Percentiles rank a stretch among this genome's conserved stretches.
phyloP scores from a whole-genome alignment of 2,888 invertebrate genomes.

The Pelosia muscerda region DNA sequence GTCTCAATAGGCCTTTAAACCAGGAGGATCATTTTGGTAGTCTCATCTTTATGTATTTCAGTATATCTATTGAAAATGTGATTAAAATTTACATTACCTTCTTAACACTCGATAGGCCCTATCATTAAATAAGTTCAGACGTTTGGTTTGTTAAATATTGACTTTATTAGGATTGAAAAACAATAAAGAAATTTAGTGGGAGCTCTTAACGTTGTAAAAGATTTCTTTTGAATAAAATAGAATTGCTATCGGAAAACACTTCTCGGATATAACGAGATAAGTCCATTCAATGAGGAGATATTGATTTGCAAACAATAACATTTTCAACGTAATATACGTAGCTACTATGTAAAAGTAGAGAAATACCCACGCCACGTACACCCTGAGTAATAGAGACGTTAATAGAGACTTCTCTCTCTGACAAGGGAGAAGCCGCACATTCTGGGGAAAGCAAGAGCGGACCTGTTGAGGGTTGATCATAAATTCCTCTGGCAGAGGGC shows the following conservation, averaged over 20 bases:
- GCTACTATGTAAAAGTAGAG: too few relatives aligned
- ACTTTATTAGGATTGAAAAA: slow-evolving; percentile 46
- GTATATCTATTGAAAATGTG: slow-evolving; percentile 80
- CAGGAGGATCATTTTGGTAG: slow-evolving; percentile 72
- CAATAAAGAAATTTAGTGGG: slow-evolving; percentile 49
- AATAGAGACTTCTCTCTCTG: too few relatives aligned
- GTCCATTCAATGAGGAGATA: slow-evolving; percentile 39
- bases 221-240: slow-evolving; percentile 54
- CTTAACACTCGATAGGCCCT: too few relatives aligned
- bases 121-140: not conserved
- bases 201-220: slow-evolving; percentile 40
- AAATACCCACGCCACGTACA: too few relatives aligned
- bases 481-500: too few relatives aligned
- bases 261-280: slow-evolving; percentile 56
- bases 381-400: too few relatives aligned
- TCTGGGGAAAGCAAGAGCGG: too few relatives aligned
- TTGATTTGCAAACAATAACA: slow-evolving; percentile 39
- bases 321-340: slow-evolving; percentile 13
- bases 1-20: slow-evolving; percentile 66
- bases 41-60: slow-evolving; percentile 72
- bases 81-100: slow-evolving; percentile 82
- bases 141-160: slow-evolving; percentile 37
- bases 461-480: too few relatives aligned
- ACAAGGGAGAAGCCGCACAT: too few relatives aligned
- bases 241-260: slow-evolving; percentile 54